Evolutionary conservation across 2,797 vertebrate species (phyloP), one percentile per base, ranked within the genome.

Genomic region (Sebastes trivittatus): DNA sequence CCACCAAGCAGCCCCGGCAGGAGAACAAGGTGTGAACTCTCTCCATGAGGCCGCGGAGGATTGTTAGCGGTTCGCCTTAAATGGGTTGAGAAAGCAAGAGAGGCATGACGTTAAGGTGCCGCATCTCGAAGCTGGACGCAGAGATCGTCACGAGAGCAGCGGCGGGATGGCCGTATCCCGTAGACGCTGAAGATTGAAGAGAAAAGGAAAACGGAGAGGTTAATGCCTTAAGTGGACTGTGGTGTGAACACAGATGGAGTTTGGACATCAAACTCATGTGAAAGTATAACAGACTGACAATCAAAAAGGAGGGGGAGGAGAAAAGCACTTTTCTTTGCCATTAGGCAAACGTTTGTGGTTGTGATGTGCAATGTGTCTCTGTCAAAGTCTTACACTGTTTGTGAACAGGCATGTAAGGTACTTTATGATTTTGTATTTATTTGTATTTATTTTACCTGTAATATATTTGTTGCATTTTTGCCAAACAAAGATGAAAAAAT

Each of bases 381-480:
- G 78, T 89, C 30, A 18, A 69, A 72, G 34, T 74, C 60, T 46
- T 76, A 77, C 80, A 83, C 59, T 84, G 66, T 87, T 72, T 82
- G 66, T 85, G 62, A 83, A 80, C 11, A 75, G 69, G 56, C 78
- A 68, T 61, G 71, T 73, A 4, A 18, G 30, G 11, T 54, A 22
- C 60, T 88, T 60, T n/a, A 64, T 71, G 38, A 72, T 72, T 83
- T 85, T 86, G 34, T 92, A 92, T 89, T 89, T 85, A 87, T 90
- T 88, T 81, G 3, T 91, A 90, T 93, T 90, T 90, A 89, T 93
- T 49, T 92, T 84, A n/a, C n/a, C 25, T 82, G 70, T 52, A 46
- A 68, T 58, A 38, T 76, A 55, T 70, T 67, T 89, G 36, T 81
- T 81, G 52, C 27, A 77, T 91, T 92, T 87, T 87, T 80, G 89